A percentile compares a stretch with the other conserved stretches of the same genome.
Conservation (phyloP, 2,797 vertebrate genomes). For the Anguilla obscura region DNA sequence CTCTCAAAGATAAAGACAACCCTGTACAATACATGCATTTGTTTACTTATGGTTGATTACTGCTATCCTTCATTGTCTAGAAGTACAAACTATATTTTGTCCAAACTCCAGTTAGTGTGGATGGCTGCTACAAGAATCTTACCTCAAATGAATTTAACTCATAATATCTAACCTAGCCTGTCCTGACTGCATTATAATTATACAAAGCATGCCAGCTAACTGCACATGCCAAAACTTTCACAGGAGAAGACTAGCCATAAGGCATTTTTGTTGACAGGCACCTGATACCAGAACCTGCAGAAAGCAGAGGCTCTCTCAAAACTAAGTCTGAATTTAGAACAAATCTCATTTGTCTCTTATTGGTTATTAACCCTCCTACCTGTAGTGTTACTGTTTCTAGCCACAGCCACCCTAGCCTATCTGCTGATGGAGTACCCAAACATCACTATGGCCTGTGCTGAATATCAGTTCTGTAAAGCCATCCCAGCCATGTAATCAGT, state of each 20-base stretch:
- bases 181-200: background rate
- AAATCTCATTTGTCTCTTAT: background rate
- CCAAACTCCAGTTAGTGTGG: background rate
- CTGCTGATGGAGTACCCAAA: background rate
- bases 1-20: background rate
- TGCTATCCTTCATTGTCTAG: background rate
- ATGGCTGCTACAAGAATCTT: background rate
- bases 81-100: background rate
- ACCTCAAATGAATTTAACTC: background rate
- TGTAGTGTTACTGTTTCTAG: background rate
- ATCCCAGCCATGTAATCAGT: background rate
- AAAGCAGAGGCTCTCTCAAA: background rate
- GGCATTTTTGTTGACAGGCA: background rate
- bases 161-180: background rate
- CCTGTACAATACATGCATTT: background rate
- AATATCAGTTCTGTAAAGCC: slow-evolving; percentile 4
- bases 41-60: background rate
- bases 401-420: background rate
- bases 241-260: background rate
- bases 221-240: background rate
- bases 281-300: background rate
- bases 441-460: background rate
- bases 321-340: background rate
- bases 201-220: background rate
- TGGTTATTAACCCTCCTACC: background rate